phyloP scores from a whole-genome alignment of 2,888 invertebrate species.

The Andrena dorsata region DNA sequence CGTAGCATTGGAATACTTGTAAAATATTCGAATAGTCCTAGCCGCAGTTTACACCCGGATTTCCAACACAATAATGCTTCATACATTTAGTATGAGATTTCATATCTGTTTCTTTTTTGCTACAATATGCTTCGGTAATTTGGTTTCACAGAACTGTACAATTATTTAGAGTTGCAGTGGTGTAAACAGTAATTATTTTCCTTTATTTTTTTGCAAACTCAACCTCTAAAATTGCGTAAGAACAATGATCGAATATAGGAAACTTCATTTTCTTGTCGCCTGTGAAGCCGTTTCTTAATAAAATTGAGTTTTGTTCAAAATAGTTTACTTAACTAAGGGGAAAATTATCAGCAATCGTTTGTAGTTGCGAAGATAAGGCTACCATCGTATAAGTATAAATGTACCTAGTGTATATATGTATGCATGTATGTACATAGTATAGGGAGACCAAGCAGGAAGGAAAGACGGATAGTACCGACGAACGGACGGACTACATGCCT shows the following conservation, averaged over 20 bases:
- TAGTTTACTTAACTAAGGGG: not conserved
- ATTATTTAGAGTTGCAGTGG: no score
- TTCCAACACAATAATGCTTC: no score
- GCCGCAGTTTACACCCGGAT: no score
- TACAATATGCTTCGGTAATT: no score
- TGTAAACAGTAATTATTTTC: no score
- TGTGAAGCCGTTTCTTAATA: not conserved
- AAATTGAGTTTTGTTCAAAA: not conserved
- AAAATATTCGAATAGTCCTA: no score
- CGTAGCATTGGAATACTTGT: no score
- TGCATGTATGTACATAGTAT: not conserved
- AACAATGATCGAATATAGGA: not conserved
- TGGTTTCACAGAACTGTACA: no score
- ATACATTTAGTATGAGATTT: no score
- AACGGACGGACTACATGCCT: slow-evolving; percentile 36
- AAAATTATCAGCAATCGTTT: not conserved
- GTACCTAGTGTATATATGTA: not conserved
- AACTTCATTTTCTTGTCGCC: not conserved
- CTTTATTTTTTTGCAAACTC: not conserved
- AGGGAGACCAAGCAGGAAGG: not conserved
- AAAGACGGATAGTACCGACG: slow-evolving; percentile 46
- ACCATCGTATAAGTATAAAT: not conserved
- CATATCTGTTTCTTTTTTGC: no score
- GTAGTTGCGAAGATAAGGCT: not conserved
- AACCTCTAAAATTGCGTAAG: not conserved